phyloP scores from a whole-genome alignment of 2,888 invertebrate genomes.

The Caenorhabditis imperialis region DNA sequence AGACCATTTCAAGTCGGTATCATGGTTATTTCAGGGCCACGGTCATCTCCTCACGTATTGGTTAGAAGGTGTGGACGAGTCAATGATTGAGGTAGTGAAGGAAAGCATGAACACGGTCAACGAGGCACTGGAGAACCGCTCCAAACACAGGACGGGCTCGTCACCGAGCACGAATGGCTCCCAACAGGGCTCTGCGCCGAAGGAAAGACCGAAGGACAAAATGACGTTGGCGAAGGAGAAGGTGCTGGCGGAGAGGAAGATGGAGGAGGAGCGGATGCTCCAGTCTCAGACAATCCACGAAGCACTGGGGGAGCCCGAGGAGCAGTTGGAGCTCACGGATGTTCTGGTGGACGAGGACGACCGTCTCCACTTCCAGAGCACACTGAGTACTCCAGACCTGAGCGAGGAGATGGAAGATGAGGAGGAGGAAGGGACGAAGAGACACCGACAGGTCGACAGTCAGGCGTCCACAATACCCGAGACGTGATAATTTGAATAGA shows the following conservation, averaged over 20 bases:
- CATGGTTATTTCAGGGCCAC: conserved; percentile 67
- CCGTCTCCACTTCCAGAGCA: background rate
- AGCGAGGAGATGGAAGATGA: background rate
- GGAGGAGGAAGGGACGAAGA: conserved; percentile 4
- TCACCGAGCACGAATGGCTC: background rate
- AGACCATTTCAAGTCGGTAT: too few relatives aligned
- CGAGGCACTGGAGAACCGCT: background rate
- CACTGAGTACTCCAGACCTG: conserved; percentile 1
- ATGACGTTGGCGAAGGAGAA: conserved; percentile 20
- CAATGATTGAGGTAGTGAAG: too few relatives aligned
- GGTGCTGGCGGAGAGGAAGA: conserved; percentile 18
- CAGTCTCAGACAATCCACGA: conserved; percentile 18
- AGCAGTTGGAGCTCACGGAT: conserved; percentile 10
- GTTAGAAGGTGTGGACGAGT: conserved; percentile 69
- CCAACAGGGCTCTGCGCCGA: background rate
- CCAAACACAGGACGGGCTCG: background rate
- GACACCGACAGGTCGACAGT: conserved; percentile 23
- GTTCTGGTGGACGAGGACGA: conserved; percentile 19
- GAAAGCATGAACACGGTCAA: background rate
- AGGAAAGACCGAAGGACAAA: conserved; percentile 8
- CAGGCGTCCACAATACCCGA: conserved; percentile 36
- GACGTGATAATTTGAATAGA: conserved; percentile 12
- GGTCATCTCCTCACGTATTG: conserved; percentile 73
- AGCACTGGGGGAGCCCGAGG: conserved; percentile 21
- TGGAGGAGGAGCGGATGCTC: conserved; percentile 16